Evolutionary conservation across 64 coral and sea anemone genomes (phyloP).

Genomic region (Montipora efflorescens): DNA sequence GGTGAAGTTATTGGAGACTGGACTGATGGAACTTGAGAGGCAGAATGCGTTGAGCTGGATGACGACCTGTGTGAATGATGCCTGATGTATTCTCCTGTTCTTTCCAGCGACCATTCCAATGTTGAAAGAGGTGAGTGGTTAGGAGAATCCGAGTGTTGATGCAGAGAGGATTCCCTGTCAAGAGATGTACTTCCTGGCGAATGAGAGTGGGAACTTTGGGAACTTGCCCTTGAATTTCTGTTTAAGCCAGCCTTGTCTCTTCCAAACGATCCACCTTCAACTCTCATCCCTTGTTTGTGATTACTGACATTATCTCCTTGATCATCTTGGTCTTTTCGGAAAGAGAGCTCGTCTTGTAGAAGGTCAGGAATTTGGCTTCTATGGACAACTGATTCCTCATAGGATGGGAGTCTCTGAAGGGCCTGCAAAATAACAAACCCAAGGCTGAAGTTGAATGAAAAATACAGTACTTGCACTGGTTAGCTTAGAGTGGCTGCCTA

Average conservation of each 20-base stretch:
- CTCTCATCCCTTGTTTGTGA: not conserved
- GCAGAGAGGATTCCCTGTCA: conserved; percentile 8
- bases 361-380: conserved; percentile 70
- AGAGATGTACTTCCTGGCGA: not conserved
- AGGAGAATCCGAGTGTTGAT: not conserved
- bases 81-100: conserved; percentile 10
- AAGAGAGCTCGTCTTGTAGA: conserved; percentile 26
- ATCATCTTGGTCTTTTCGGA: not conserved
- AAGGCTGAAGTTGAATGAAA: not conserved
- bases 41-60: conserved; percentile 1
- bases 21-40: not conserved
- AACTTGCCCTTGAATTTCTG: not conserved
- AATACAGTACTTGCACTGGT: too few relatives aligned
- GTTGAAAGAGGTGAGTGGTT: conserved; percentile 26
- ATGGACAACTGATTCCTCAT: conserved; percentile 61
- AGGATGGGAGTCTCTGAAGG: conserved; percentile 61
- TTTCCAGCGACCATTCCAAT: conserved; percentile 21
- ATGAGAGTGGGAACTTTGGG: conserved; percentile 10
- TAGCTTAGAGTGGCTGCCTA: too few relatives aligned
- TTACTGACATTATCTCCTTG: not conserved
- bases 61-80: conserved; percentile 17
- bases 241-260: not conserved
- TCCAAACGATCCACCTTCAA: conserved; percentile 19
- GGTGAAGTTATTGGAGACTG: conserved; percentile 9
- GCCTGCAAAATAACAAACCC: conserved; percentile 24